Conservation (phyloP, 2,888 invertebrate species). For the Congeria kusceri region DNA sequence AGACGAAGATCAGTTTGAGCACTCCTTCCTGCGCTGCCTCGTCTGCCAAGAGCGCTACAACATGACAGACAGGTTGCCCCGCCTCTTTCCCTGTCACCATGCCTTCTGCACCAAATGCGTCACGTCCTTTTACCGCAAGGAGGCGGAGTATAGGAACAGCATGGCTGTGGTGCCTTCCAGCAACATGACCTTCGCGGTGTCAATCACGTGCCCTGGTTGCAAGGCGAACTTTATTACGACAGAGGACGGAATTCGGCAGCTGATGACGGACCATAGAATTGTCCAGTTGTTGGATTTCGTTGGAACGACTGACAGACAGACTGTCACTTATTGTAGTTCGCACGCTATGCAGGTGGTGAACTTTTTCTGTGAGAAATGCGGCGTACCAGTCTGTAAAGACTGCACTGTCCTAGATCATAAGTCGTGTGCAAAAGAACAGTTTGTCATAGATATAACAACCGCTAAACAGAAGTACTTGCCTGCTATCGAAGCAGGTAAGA, state of each 20-base stretch:
- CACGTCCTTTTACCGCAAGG: slow-evolving; percentile 66
- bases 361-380: slow-evolving; percentile 81
- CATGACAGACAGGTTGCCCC: slow-evolving; percentile 65
- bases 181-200: slow-evolving; percentile 69
- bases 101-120: slow-evolving; percentile 76
- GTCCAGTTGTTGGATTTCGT: slow-evolving; percentile 81
- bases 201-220: slow-evolving; percentile 76
- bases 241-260: slow-evolving; percentile 71
- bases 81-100: slow-evolving; percentile 80
- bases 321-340: slow-evolving; percentile 76
- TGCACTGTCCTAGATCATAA: slow-evolving; percentile 80
- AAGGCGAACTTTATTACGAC: slow-evolving; percentile 73
- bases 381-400: slow-evolving; percentile 75
- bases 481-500: slow-evolving; percentile 71
- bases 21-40: slow-evolving; percentile 75
- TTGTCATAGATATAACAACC: slow-evolving; percentile 77
- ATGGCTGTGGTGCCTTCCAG: slow-evolving; percentile 55
- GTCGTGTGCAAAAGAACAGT: slow-evolving; percentile 68
- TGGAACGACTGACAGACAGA: slow-evolving; percentile 75
- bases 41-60: slow-evolving; percentile 76
- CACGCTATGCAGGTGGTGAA: slow-evolving; percentile 78
- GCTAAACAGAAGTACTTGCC: slow-evolving; percentile 76
- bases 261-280: slow-evolving; percentile 78
- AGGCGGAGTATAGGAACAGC: slow-evolving; percentile 70
- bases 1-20: slow-evolving; percentile 78